A percentile compares a stretch with the other conserved stretches of the same genome.
Conservation (phyloP, 2,888 invertebrate genomes). For the Dicyrtomina minuta region DNA sequence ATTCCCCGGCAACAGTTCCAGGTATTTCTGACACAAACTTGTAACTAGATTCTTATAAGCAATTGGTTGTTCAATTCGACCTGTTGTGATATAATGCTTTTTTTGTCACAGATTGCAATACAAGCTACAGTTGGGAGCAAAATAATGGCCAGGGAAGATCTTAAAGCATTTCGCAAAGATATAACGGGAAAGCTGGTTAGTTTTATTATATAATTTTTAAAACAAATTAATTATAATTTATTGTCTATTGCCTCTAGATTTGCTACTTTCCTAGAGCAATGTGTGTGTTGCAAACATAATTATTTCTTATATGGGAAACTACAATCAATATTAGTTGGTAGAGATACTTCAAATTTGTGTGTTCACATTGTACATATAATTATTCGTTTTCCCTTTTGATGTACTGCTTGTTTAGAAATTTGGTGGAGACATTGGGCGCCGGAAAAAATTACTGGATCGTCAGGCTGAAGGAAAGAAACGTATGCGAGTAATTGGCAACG, state of each 20-base stretch:
- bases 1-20: slow-evolving; percentile 85
- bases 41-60: too few species aligned
- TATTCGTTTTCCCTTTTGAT: not conserved
- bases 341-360: too few species aligned
- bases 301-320: too few species aligned
- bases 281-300: not conserved
- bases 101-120: slow-evolving; percentile 74
- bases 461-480: slow-evolving; percentile 93
- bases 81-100: too few species aligned
- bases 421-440: slow-evolving; percentile 87
- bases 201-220: slow-evolving; percentile 39
- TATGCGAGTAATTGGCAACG: slow-evolving; percentile 87
- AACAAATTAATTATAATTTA: not conserved
- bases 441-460: slow-evolving; percentile 81
- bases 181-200: slow-evolving; percentile 89
- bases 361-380: too few species aligned
- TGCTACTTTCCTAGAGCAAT: not conserved
- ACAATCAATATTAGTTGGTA: too few species aligned
- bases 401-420: slow-evolving; percentile 63
- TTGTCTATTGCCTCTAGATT: too few species aligned
- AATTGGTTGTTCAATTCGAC: too few species aligned
- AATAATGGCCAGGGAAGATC: slow-evolving; percentile 78
- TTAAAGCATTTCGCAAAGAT: slow-evolving; percentile 86
- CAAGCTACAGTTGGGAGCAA: slow-evolving; percentile 80
- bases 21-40: too few species aligned